Percentiles rank a stretch among this genome's conserved stretches.
Evolutionary conservation across 2,888 invertebrate genomes (phyloP).

Genomic region (Eupithecia dodoneata): DNA sequence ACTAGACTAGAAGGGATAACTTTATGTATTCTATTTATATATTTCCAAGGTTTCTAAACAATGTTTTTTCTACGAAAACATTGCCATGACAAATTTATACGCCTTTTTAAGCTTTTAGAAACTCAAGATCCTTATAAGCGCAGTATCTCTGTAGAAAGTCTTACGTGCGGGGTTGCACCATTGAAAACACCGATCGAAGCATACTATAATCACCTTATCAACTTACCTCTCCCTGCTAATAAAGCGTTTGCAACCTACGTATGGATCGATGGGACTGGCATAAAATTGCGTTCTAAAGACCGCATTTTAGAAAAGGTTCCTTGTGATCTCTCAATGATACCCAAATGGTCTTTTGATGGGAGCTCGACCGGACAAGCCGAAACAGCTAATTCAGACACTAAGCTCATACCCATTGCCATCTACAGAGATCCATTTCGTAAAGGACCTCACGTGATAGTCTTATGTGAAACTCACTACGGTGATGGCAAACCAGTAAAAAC

Average conservation of each 20-base stretch:
- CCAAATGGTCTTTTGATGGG: constrained; percentile 96
- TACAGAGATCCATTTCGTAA: constrained; percentile 96
- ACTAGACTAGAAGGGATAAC: neutral
- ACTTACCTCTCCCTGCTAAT: constrained; percentile 81
- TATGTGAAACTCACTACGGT: constrained; percentile 92
- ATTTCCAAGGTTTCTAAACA: neutral
- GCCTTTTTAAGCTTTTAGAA: neutral
- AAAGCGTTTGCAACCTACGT: constrained; percentile 88
- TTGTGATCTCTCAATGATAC: constrained; percentile 78
- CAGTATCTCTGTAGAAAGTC: constrained; percentile 49
- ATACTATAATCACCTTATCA: constrained; percentile 62
- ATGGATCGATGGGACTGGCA: constrained; percentile 93
- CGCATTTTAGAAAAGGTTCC: constrained; percentile 86
- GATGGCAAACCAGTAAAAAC: constrained; percentile 89
- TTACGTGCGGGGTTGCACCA: constrained; percentile 52
- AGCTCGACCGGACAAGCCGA: constrained; percentile 96
- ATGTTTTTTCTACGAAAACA: neutral
- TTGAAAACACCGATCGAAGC: constrained; percentile 54
- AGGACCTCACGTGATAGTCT: constrained; percentile 93
- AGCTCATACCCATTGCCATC: constrained; percentile 93
- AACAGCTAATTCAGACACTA: constrained; percentile 92
- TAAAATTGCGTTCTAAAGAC: constrained; percentile 87
- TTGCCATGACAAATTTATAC: neutral
- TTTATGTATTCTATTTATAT: neutral
- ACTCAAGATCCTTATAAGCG: constrained; percentile 12